Evolutionary conservation across 2,888 invertebrate species (phyloP).

Genomic region (Cephus spinipes): DNA sequence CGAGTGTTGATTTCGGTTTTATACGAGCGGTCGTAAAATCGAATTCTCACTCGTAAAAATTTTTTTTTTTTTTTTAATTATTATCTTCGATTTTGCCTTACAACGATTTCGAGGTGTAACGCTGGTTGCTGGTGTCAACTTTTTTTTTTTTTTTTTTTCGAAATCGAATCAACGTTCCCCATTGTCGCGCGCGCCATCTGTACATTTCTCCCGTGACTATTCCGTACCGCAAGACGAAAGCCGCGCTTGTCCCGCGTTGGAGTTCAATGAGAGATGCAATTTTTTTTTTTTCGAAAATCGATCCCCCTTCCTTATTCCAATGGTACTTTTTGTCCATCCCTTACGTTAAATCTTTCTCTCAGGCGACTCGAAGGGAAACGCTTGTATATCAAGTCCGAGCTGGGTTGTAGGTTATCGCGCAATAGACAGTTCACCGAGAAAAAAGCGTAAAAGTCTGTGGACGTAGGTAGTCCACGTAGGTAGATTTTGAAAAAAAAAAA

Average conservation of each 20-base stretch:
- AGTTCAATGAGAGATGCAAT: not conserved
- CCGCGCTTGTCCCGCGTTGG: not conserved
- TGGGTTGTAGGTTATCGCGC: too few relatives aligned
- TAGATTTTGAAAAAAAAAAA: too few relatives aligned
- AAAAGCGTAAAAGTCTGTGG: too few relatives aligned
- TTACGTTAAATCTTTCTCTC: not conserved
- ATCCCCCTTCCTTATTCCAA: not conserved
- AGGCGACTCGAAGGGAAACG: too few relatives aligned
- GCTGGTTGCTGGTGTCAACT: not conserved
- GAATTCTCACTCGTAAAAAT: not conserved
- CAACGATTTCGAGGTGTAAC: not conserved
- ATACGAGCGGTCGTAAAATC: conserved; percentile 21
- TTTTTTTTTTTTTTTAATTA: not conserved
- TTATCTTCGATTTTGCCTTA: not conserved
- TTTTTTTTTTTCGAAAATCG: not conserved
- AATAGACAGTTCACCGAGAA: too few relatives aligned
- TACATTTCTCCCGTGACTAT: not conserved
- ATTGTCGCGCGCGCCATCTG: too few relatives aligned
- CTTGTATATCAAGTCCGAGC: too few relatives aligned
- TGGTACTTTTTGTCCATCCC: not conserved
- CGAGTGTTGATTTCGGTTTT: conserved; percentile 14
- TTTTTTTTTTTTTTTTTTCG: not conserved
- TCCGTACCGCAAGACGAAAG: not conserved
- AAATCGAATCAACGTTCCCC: not conserved
- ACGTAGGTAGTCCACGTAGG: too few relatives aligned